phyloP scores from a whole-genome alignment of 2,888 invertebrate genomes.

The Oithona nana region DNA sequence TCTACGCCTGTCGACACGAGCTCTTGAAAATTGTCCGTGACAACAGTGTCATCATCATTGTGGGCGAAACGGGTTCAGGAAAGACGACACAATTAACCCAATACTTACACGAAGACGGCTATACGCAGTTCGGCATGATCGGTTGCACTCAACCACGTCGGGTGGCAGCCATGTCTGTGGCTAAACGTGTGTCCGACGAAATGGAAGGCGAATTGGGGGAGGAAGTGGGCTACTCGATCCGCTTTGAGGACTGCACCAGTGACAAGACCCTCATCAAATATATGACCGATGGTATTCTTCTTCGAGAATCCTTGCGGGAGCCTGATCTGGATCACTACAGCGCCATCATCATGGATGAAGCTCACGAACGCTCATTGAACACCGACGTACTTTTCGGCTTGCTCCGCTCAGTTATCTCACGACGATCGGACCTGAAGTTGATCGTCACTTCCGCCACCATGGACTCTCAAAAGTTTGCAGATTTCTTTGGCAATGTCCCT shows the following conservation, averaged over 20 bases:
- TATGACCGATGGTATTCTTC: slow-evolving; percentile 97
- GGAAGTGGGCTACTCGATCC: slow-evolving; percentile 94
- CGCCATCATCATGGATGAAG: slow-evolving; percentile 93
- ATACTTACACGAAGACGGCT: slow-evolving; percentile 88
- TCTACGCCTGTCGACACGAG: slow-evolving; percentile 84
- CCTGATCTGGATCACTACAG: slow-evolving; percentile 92
- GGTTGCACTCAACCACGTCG: slow-evolving; percentile 94
- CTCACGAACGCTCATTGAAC: slow-evolving; percentile 90
- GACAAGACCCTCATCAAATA: slow-evolving; percentile 84
- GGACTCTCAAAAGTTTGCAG: slow-evolving; percentile 92
- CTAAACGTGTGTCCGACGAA: slow-evolving; percentile 95
- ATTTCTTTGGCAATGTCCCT: slow-evolving; percentile 98
- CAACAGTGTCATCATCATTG: slow-evolving; percentile 84
- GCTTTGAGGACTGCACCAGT: slow-evolving; percentile 97
- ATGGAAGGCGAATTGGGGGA: slow-evolving; percentile 73
- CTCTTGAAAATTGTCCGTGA: slow-evolving; percentile 72
- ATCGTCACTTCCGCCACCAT: slow-evolving; percentile 99
- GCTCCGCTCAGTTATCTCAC: slow-evolving; percentile 73
- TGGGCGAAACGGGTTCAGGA: slow-evolving; percentile 84
- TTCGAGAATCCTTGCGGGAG: slow-evolving; percentile 86
- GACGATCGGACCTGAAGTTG: slow-evolving; percentile 72
- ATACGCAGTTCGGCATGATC: slow-evolving; percentile 68
- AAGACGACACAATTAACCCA: slow-evolving; percentile 97
- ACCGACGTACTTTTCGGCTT: slow-evolving; percentile 96
- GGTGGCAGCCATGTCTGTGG: slow-evolving; percentile 98